phyloP scores from a whole-genome alignment of 1,140 invertebrate species.

The Bombus impatiens region DNA sequence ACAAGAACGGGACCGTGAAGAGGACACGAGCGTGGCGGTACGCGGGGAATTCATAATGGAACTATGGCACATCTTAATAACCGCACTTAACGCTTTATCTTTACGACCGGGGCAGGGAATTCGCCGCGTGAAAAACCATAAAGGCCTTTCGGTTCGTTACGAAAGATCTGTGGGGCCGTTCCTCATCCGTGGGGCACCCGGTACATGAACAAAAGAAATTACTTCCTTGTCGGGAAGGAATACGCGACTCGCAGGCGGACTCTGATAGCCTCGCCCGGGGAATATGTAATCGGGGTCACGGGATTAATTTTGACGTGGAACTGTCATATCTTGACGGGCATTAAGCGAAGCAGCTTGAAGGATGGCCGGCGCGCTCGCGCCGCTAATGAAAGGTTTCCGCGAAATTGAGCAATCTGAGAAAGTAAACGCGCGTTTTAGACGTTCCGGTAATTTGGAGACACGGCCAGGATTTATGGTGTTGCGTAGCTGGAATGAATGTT shows the following conservation, averaged over 20 bases:
- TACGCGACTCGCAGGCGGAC: neutral
- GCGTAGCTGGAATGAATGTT: neutral
- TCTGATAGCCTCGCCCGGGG: neutral
- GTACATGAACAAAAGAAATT: conserved; percentile 40
- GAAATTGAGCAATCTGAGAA: conserved; percentile 25
- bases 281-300: conserved; percentile 27
- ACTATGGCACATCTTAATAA: conserved; percentile 56
- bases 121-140: conserved; percentile 7
- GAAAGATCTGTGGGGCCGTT: neutral
- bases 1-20: neutral
- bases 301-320: conserved; percentile 25
- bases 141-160: conserved; percentile 14
- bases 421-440: conserved; percentile 12
- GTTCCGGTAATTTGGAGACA: conserved; percentile 13
- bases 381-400: conserved; percentile 31
- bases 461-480: neutral
- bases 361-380: neutral
- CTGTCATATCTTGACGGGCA: conserved; percentile 8
- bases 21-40: neutral
- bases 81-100: conserved; percentile 44
- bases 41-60: conserved; percentile 51
- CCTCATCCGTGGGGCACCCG: neutral
- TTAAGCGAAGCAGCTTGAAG: conserved; percentile 17
- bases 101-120: conserved; percentile 14
- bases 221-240: neutral